These are phyloP conservation scores for Cantharis lateralis DNA, from an alignment of 2,888 invertebrate species.

Conservation along the genomic window DNA sequence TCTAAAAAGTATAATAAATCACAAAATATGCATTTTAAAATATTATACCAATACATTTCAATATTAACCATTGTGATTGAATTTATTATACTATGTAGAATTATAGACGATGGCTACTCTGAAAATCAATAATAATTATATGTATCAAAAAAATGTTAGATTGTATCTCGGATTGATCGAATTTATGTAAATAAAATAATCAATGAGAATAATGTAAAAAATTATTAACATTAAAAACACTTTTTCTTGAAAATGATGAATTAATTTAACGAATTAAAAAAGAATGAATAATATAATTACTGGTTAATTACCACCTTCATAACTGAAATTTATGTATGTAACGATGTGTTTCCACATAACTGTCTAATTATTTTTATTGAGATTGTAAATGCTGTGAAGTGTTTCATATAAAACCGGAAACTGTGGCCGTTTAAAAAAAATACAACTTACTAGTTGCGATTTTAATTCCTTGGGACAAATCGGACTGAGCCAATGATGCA, in stretches of 20 bases:
- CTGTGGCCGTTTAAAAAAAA: not conserved
- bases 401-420: not conserved
- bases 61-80: not conserved
- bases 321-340: not conserved
- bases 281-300: not conserved
- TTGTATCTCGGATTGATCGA: not conserved
- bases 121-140: not conserved
- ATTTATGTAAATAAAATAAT: not conserved
- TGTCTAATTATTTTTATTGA: not conserved
- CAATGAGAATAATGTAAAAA: not conserved
- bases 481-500: constrained; percentile 89
- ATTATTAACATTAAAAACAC: not conserved
- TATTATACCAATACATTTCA: not conserved
- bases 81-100: not conserved
- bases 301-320: not conserved
- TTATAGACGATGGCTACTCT: not conserved
- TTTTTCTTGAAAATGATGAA: not conserved
- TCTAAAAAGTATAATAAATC: not conserved
- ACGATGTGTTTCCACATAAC: not conserved
- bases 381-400: not conserved
- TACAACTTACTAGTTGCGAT: constrained; percentile 72
- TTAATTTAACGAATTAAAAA: not conserved
- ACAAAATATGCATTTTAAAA: not conserved
- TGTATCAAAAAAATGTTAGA: not conserved
- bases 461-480: constrained; percentile 79